These are phyloP conservation scores for Bettongia penicillata DNA, from an alignment of 2,113 vertebrate genomes.

Conservation along the genomic window DNA sequence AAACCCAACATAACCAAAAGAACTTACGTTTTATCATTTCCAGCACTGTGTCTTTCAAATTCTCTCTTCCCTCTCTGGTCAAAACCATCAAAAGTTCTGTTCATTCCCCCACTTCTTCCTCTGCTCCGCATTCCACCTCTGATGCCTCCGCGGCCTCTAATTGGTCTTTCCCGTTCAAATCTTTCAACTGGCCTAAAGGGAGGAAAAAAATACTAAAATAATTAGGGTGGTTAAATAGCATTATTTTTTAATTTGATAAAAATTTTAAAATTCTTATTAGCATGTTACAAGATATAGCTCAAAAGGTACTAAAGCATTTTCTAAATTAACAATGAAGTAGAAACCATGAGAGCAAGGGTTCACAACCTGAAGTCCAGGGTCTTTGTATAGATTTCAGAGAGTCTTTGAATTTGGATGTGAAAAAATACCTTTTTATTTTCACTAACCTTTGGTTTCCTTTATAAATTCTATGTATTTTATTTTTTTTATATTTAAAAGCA, in stretches of 20 bases:
- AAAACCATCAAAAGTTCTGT: conserved; percentile 83
- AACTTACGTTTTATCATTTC: conserved; percentile 86
- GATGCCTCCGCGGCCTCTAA: conserved; percentile 80
- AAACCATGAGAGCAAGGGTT: not conserved
- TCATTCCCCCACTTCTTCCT: conserved; percentile 84
- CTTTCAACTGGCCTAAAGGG: conserved; percentile 81
- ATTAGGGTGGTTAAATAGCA: not conserved
- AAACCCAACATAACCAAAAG: conserved; percentile 19
- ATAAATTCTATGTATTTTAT: not conserved
- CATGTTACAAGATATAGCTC: not conserved
- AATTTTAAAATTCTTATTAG: not conserved
- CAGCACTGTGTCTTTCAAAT: conserved; percentile 87
- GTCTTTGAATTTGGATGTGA: not conserved
- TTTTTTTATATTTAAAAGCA: not conserved
- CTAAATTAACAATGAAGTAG: not conserved
- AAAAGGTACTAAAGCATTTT: not conserved
- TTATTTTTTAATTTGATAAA: not conserved
- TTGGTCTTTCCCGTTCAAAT: conserved; percentile 74
- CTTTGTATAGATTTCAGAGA: not conserved
- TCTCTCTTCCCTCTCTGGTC: conserved; percentile 89
- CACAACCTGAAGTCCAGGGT: not conserved
- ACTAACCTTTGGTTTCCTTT: not conserved
- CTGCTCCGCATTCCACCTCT: conserved; percentile 83
- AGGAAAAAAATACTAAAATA: not conserved
- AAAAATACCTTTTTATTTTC: not conserved